Percentiles rank a stretch among this genome's conserved stretches.
phyloP scores from a whole-genome alignment of 2,888 invertebrate species.

The Unio pictorum region DNA sequence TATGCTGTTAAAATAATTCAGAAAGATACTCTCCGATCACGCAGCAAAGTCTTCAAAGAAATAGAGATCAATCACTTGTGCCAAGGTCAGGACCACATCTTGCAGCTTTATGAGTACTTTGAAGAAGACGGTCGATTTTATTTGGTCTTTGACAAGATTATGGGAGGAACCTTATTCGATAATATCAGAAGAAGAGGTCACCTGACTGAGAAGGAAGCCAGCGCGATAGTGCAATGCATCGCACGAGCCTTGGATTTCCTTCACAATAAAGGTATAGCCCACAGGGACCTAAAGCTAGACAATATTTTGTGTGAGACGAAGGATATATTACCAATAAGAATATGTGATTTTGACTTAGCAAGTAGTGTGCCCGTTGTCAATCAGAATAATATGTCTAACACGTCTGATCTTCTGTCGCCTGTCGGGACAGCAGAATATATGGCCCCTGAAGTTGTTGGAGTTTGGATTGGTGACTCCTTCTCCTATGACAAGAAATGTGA shows the following conservation, averaged over 20 bases:
- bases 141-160: slow-evolving; percentile 97
- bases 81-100: too few species aligned
- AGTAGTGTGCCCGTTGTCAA: slow-evolving; percentile 81
- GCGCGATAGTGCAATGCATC: slow-evolving; percentile 92
- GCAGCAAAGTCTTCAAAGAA: too few species aligned
- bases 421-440: too few species aligned
- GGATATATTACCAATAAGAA: slow-evolving; percentile 89
- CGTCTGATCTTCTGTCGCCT: too few species aligned
- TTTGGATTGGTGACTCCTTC: too few species aligned
- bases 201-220: slow-evolving; percentile 75
- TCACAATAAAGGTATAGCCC: slow-evolving; percentile 75
- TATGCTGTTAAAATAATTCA: too few species aligned
- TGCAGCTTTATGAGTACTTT: slow-evolving; percentile 86
- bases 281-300: slow-evolving; percentile 97
- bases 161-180: slow-evolving; percentile 89
- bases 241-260: slow-evolving; percentile 97
- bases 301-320: slow-evolving; percentile 95
- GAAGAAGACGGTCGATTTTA: slow-evolving; percentile 91
- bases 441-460: too few species aligned
- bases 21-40: too few species aligned
- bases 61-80: too few species aligned
- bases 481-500: too few species aligned
- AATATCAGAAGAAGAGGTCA: slow-evolving; percentile 94
- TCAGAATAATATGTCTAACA: slow-evolving; percentile 71
- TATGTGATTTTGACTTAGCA: slow-evolving; percentile 98